These are phyloP conservation scores for Eupristina koningsbergeri DNA, from an alignment of 1,140 invertebrate genomes.

Conservation along the genomic window DNA sequence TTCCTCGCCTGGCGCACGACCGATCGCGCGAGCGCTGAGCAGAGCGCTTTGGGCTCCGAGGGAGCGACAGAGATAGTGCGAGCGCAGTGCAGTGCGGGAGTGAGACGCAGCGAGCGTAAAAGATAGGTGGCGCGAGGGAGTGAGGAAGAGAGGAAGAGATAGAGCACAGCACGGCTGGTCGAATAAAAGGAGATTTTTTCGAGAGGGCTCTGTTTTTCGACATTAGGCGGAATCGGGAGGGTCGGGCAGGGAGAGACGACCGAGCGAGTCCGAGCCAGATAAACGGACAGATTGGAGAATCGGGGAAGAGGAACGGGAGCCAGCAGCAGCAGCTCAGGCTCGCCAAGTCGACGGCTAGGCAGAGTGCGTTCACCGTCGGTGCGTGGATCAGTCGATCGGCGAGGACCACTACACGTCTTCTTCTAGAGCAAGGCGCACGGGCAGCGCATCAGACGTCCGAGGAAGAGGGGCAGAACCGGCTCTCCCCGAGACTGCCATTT, in stretches of 20 bases:
- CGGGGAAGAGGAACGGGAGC: not conserved
- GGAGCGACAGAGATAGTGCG: not conserved
- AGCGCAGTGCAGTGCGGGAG: constrained; percentile 36
- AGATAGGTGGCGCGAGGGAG: constrained; percentile 13
- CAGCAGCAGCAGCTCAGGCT: too few relatives aligned
- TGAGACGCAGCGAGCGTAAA: not conserved
- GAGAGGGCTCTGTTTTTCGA: not conserved
- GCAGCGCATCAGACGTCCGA: too few relatives aligned
- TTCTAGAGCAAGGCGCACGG: not conserved
- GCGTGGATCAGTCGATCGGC: not conserved
- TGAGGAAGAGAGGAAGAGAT: not conserved
- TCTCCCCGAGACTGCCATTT: not conserved
- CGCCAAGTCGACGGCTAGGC: not conserved
- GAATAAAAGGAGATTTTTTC: not conserved
- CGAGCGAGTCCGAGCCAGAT: not conserved
- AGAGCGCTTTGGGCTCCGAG: constrained; percentile 19
- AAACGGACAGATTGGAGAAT: not conserved
- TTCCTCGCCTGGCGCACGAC: constrained; percentile 45
- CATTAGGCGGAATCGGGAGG: not conserved
- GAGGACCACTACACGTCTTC: not conserved
- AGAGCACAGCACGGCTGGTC: constrained; percentile 27
- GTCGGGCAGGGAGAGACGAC: not conserved
- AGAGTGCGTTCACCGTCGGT: constrained; percentile 10
- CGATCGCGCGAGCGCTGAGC: not conserved
- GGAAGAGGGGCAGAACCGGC: too few relatives aligned